Evolutionary conservation across 2,888 invertebrate species (phyloP).

Genomic region (Oligia strigilis): DNA sequence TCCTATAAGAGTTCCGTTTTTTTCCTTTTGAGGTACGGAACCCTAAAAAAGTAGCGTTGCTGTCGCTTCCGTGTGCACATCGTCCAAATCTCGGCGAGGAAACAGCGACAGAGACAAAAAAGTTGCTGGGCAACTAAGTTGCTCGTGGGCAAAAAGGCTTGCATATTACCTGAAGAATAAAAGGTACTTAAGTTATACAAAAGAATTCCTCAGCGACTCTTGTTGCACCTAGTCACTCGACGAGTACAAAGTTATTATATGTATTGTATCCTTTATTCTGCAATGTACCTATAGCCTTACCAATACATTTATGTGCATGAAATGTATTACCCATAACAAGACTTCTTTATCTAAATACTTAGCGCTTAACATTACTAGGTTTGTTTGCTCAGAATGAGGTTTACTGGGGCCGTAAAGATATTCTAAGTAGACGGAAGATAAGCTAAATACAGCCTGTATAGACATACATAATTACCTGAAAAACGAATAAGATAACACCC

Average conservation of each 20-base stretch:
- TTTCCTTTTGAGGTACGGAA: too few relatives aligned
- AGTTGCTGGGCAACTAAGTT: not conserved
- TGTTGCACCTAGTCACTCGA: slow-evolving; percentile 24
- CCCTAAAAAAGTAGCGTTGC: too few relatives aligned
- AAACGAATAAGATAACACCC: slow-evolving; percentile 42
- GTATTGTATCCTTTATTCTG: slow-evolving; percentile 20
- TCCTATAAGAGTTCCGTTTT: too few relatives aligned
- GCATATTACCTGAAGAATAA: slow-evolving; percentile 12
- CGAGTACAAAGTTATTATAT: slow-evolving; percentile 1
- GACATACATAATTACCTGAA: slow-evolving; percentile 8
- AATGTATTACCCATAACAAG: slow-evolving; percentile 15
- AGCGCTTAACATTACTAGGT: not conserved
- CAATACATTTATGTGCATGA: not conserved
- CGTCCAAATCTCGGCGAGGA: too few relatives aligned
- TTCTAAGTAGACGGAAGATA: slow-evolving; percentile 43
- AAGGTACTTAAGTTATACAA: slow-evolving; percentile 30
- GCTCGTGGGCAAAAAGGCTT: not conserved
- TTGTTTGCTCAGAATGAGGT: slow-evolving; percentile 24
- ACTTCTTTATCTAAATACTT: not conserved
- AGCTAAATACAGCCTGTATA: slow-evolving; percentile 27
- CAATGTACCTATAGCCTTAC: not conserved
- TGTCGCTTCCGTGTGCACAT: too few relatives aligned
- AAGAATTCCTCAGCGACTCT: slow-evolving; percentile 23
- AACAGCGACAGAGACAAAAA: not conserved
- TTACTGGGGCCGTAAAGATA: slow-evolving; percentile 47